These are phyloP conservation scores for Apeltes quadracus DNA, from an alignment of 2,113 vertebrate genomes.

Conservation along the genomic window DNA sequence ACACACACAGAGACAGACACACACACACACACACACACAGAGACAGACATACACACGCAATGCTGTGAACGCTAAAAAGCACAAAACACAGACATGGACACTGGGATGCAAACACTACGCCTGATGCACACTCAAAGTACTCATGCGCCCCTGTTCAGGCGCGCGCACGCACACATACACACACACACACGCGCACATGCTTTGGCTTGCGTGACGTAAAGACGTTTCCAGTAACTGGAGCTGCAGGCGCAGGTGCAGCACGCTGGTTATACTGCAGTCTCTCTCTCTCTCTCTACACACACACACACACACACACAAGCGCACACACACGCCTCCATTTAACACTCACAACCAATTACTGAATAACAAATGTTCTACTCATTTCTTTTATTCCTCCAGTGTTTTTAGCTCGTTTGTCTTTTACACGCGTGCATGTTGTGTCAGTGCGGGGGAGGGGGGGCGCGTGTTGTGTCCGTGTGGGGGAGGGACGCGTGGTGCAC, in stretches of 20 bases:
- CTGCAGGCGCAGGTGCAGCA: slow-evolving; percentile 57
- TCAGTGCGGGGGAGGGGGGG: too few relatives aligned
- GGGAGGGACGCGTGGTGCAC: too few relatives aligned
- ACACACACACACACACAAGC: slow-evolving; percentile 31
- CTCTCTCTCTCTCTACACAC: too few relatives aligned
- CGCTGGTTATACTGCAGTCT: slow-evolving; percentile 42
- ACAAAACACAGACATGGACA: slow-evolving; percentile 37
- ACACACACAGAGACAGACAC: slow-evolving; percentile 15
- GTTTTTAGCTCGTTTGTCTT: slow-evolving; percentile 8
- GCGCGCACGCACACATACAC: not conserved
- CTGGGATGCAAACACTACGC: slow-evolving; percentile 25
- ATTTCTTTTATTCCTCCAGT: not conserved
- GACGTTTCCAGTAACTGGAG: slow-evolving; percentile 64
- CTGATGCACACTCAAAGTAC: not conserved
- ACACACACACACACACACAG: slow-evolving; percentile 15
- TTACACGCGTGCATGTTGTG: too few relatives aligned
- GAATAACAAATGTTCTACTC: slow-evolving; percentile 8
- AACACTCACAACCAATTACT: too few relatives aligned
- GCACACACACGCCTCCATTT: slow-evolving; percentile 21
- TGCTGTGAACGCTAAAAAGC: slow-evolving; percentile 37
- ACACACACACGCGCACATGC: not conserved
- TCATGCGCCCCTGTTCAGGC: too few relatives aligned
- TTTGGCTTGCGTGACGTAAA: slow-evolving; percentile 56
- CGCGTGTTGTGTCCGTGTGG: too few relatives aligned
- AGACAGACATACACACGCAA: slow-evolving; percentile 9